Evolutionary conservation across 2,888 invertebrate species (phyloP), one percentile per base, ranked within the genome.

Genomic region (Malthinus flaveolus): DNA sequence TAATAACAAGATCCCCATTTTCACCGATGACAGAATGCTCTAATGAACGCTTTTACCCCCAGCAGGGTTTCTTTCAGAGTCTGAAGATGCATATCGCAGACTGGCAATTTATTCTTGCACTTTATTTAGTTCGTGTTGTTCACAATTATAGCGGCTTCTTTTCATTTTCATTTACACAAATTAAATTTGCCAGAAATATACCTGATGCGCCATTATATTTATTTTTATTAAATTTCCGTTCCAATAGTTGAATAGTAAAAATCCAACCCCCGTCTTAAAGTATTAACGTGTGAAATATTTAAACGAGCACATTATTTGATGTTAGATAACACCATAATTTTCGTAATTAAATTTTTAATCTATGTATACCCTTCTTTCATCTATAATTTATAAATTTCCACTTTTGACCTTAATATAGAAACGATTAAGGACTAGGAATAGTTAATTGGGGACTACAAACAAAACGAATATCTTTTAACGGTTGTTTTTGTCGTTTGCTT

Each of bases 1-100:
- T 57, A 57, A 56, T 56, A 56, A 56, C 47, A 51, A 46, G 50
- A 51, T 52, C 48, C 33, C 44, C 35, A 37, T 48, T 58, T 53
- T 53, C 53, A 37, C 45, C 36, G 45, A 58, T 49, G 49, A 58
- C 52, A 57, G 47, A 51, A 48, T 47, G 42, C 32, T 49, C 34
- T 58, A 52, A 58, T 58, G 56, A 59, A 55, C 51, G 51, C 59
- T 56, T 56, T 55, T 55, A 55, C 56, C 55, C 55, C 32, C 56
- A 56, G 49, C 59, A 44, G 55, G 50, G 46, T 56, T 39, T 35
- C 42, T 53, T 50, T 50, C 47, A 46, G 50, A 45, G 37, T 34
- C 46, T 46, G 45, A 39, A 59, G 59, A 55, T 55, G 48, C 59
- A 53, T 51, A 56, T 55, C 51, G 51, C 51, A 36, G 12, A 49